A percentile compares a stretch with the other conserved stretches of the same genome.
These are phyloP conservation scores for Chironomus striatipennis DNA, from an alignment of 1,140 invertebrate species.

Conservation along the genomic window DNA sequence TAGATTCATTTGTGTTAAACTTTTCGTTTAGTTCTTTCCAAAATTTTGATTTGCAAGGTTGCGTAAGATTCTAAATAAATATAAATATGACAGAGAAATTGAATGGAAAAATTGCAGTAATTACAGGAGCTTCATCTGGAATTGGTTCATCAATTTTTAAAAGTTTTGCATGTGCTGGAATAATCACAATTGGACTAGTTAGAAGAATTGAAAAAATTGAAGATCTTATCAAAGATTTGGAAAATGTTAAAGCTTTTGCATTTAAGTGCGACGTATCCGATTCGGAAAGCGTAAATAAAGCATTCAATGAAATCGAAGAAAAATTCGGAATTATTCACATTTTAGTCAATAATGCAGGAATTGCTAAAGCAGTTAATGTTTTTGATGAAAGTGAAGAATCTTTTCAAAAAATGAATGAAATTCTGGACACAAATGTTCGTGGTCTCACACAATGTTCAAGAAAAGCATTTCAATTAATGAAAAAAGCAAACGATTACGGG, in stretches of 20 bases:
- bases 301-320: constrained; percentile 11
- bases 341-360: constrained; percentile 10
- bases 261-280: background rate
- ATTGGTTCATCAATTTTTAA: background rate
- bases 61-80: too few species aligned
- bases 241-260: background rate
- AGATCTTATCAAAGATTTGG: background rate
- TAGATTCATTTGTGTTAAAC: too few species aligned
- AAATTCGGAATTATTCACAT: background rate
- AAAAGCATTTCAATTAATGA: background rate
- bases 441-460: background rate
- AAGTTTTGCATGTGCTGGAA: background rate
- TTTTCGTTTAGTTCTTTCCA: too few species aligned
- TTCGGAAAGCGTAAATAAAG: background rate
- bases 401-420: background rate
- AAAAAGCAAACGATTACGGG: background rate
- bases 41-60: too few species aligned
- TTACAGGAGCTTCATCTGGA: background rate
- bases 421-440: background rate
- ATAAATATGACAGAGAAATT: too few species aligned
- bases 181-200: background rate
- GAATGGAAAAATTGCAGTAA: background rate
- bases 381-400: background rate
- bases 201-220: background rate
- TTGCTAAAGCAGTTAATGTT: background rate